Evolutionary conservation across 2,113 vertebrate genomes (phyloP), one percentile per base, ranked within the genome.

Genomic region (Tretioscincus oriximinensis): DNA sequence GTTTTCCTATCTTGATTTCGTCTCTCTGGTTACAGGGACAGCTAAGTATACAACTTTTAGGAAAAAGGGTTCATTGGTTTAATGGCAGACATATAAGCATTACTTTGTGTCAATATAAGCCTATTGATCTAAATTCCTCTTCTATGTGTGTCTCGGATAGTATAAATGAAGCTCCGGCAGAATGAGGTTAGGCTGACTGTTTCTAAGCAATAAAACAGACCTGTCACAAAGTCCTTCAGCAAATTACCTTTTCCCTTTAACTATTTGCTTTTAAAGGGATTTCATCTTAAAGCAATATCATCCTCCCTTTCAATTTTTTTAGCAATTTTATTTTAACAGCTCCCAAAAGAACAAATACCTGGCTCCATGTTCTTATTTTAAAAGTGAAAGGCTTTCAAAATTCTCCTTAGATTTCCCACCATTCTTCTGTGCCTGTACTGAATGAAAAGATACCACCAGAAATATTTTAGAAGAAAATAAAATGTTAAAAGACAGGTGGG

Each of bases 121-220:
- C 75, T 58, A 45, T 64, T 80, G 54, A 82, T 24, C 67, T 9
- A 67, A 81, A 81, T 69, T 69, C 64, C 35, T 81, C 0, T 61
- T 1, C 0, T 2, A 72, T 14, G 11, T 70, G 49, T 72, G 41
- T 41, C 63, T 77, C 54, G 16, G 49, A 12, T 73, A 18, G 51
- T 81, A 85, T 68, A 76, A 51, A 65, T 49, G 63, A 58, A 73
- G 61, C 61, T 61, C 35, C 9, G 21, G 31, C 4, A 79, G 41
- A 28, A n/a, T 41, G 68, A 61, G 77, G 69, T n/a, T 11, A 64
- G 7, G 0, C 12, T 77, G 67, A 49, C 63, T 80, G 54, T 83
- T 84, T 75, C 4, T 26, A 84, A 76, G 74, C 9, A 18, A 70
- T 84, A 89, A 76, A 81, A 24, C 4, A 81, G 78, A 45, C 47